phyloP scores from a whole-genome alignment of 2,113 vertebrate genomes.

The Aldabrachelys gigantea region DNA sequence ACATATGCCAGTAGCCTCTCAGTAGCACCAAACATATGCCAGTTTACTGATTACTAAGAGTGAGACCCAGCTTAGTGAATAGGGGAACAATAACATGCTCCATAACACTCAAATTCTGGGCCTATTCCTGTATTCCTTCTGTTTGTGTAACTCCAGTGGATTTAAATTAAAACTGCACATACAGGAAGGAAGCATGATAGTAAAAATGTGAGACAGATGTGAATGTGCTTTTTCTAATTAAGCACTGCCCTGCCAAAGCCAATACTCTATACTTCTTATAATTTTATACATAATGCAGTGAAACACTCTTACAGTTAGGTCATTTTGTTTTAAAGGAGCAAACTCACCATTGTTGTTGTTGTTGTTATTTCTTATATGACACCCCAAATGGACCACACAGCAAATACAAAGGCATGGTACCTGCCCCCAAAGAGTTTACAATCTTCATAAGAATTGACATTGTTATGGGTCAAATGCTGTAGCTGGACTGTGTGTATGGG shows the following conservation, averaged over 20 bases:
- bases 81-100: background rate
- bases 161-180: conserved; percentile 30
- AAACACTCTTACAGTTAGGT: background rate
- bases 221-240: background rate
- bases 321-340: background rate
- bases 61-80: conserved; percentile 5
- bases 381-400: background rate
- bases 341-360: background rate
- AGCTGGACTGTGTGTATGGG: background rate
- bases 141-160: conserved; percentile 59
- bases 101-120: conserved; percentile 28
- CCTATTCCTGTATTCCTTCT: conserved; percentile 37
- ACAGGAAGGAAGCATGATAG: conserved; percentile 40
- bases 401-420: background rate
- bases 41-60: conserved; percentile 36
- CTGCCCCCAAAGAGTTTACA: background rate
- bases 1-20: conserved; percentile 22
- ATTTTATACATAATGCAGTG: background rate
- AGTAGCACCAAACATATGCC: too few relatives aligned
- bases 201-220: background rate
- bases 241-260: background rate
- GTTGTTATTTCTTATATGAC: background rate
- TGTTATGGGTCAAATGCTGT: background rate
- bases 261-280: background rate
- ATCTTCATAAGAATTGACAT: background rate